Conservation (phyloP, 1,140 invertebrate genomes). For the Drosophila pectinifera region DNA sequence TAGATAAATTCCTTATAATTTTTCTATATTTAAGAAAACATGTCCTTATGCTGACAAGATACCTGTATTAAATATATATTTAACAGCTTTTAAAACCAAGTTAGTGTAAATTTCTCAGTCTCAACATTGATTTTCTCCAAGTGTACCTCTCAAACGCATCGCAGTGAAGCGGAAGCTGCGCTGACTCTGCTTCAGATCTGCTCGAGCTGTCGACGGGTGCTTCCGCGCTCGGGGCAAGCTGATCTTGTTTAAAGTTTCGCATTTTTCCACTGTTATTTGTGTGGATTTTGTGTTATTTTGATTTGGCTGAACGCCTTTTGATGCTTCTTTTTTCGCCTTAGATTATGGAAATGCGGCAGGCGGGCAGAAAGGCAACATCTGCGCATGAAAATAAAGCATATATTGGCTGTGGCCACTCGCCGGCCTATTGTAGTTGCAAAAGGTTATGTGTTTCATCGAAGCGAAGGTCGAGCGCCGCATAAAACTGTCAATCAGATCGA, state of each 20-base stretch:
- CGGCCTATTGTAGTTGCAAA: conserved; percentile 60
- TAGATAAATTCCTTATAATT: too few species aligned
- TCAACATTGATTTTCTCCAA: background rate
- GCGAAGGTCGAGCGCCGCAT: conserved; percentile 60
- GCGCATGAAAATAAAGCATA: conserved; percentile 26
- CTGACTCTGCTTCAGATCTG: conserved; percentile 39
- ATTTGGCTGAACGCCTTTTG: conserved; percentile 47
- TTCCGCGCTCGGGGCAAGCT: conserved; percentile 42
- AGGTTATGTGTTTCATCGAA: conserved; percentile 53
- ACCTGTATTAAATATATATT: background rate
- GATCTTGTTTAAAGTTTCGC: conserved; percentile 44
- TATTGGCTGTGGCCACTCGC: conserved; percentile 9
- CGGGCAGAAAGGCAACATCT: conserved; percentile 39
- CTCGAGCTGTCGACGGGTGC: conserved; percentile 47
- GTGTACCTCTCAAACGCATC: conserved; percentile 27
- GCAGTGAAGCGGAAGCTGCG: conserved; percentile 69
- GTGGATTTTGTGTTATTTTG: conserved; percentile 50
- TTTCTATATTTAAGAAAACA: too few species aligned
- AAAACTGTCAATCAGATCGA: conserved; percentile 62
- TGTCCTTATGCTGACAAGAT: background rate
- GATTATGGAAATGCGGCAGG: conserved; percentile 68
- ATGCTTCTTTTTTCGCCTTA: conserved; percentile 37
- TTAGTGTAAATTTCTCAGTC: background rate
- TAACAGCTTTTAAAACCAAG: background rate
- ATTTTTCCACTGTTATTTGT: conserved; percentile 22